Base-by-base conservation (phyloP, 1,140 invertebrate species). In the Trachelipus rathkii region DNA sequence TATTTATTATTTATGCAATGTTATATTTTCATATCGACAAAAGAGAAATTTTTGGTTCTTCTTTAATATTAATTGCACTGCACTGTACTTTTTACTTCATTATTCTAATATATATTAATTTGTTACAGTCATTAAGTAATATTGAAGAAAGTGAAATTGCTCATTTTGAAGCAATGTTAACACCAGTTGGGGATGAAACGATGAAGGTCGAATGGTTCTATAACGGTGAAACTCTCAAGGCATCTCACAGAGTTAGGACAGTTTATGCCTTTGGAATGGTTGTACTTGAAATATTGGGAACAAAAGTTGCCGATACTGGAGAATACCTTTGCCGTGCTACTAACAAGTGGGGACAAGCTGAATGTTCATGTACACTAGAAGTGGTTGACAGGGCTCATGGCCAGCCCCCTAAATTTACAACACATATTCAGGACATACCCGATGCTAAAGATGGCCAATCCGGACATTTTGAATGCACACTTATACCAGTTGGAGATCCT, bases 131-230 rank as follows among this genome's bases (percentile, higher is more conserved):
- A 95, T 86, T 81, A 15, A 81, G 75, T 72, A 81, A 81, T 53
- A 71, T 96, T 15, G 91, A 89, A 11, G 94, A 96, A 87, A 93
- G 94, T 60, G 93, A 96, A 85, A 92, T 95, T 81, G 94, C 94
- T 82, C 94, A 96, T 83, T 97, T 96, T 84, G 95, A 98, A 86
- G 95, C 94, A 15, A 94, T 93, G 53, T 87, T 98, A 0, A 92
- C 94, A 67, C 96, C 96, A 11, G 91, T 95, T 72, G 95, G 95
- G 24, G 96, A 98, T 85, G 94, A 97, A 83, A 94, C 91, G 43
- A 98, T 98, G 95, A 89, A 92, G 43, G 94, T 99, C 43, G 95
- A 98, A 87, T 99, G 96, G 96, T 96, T 96, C 87, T 97, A 93
- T 82, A 96, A 99, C 85, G 93, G 92, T 46, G 91, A 97, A 84